Evolutionary conservation across 53 echinoderm and acorn worm genomes (phyloP).

Genomic region (Echinarachnius parma): DNA sequence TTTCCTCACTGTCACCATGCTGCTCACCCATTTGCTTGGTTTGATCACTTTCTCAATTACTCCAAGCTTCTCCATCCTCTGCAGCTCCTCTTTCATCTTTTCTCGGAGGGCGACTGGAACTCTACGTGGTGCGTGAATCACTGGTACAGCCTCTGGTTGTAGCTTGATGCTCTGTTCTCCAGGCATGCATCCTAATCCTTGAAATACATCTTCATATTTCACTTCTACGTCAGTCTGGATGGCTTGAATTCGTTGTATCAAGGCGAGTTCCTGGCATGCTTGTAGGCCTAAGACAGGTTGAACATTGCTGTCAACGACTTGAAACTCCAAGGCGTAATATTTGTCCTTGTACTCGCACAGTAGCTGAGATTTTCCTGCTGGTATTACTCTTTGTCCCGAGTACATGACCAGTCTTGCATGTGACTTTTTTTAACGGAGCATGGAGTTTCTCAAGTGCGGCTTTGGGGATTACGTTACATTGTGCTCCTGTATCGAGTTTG

Average conservation of each 20-base stretch:
- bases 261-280: slow-evolving; percentile 1
- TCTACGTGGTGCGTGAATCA: not conserved
- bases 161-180: slow-evolving; percentile 28
- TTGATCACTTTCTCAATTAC: not conserved
- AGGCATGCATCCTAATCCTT: slow-evolving; percentile 56
- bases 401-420: slow-evolving; percentile 28
- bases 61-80: slow-evolving; percentile 15
- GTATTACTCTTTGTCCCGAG: slow-evolving; percentile 30
- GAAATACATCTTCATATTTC: slow-evolving; percentile 40
- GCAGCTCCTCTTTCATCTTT: not conserved
- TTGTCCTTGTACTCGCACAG: slow-evolving; percentile 30
- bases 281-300: slow-evolving; percentile 13
- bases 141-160: slow-evolving; percentile 26
- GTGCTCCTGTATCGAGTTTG: slow-evolving; percentile 46
- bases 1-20: slow-evolving; percentile 47
- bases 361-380: slow-evolving; percentile 11
- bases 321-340: slow-evolving; percentile 19
- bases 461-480: slow-evolving; percentile 32
- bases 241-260: slow-evolving; percentile 11
- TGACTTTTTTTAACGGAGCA: not conserved
- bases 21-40: slow-evolving; percentile 41
- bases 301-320: slow-evolving; percentile 27
- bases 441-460: not conserved
- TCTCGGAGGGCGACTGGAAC: not conserved
- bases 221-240: not conserved